Evolutionary conservation across 2,888 invertebrate genomes (phyloP), one percentile per base, ranked within the genome.

Genomic region (Drosophila birchii): DNA sequence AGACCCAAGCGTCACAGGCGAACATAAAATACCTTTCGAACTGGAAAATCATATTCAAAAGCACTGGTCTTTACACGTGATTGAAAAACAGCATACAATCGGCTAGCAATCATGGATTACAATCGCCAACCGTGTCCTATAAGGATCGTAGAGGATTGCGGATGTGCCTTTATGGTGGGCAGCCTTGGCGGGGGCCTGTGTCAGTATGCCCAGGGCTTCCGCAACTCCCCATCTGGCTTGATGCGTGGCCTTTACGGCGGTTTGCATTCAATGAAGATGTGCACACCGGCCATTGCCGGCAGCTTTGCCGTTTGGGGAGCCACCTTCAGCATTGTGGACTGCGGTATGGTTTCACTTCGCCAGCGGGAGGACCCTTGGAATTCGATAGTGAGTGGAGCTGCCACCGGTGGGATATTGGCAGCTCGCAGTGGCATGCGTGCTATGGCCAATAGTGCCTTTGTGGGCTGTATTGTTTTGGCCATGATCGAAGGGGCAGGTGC

Each of bases 121-220:
- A 81, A 75, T 54, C 86, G 86, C 32, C 86, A 88, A 49, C 86
- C 86, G 53, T 86, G 86, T 64, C 88, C 86, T 8, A 75, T 84
- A 44, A 76, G 86, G 45, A 79, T 86, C 53, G 79, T 88, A 12
- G 86, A 86, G 73, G 86, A 88, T 54, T 84, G 84, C 49, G 86
- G 86, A n/a, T 88, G 86, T 56, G 88, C 88, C 26, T 86, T 86
- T 43, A 61, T 86, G 71, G 86, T 86, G 86, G 86, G 86, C 47
- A 58, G 64, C 41, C 78, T 86, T 20, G 88, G 88, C 7, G 86
- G 86, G 7, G 78, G 79, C n/a, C 44, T 86, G 47, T 86, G 86
- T 49, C 80, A 86, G 68, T 78, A 49, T 57, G 54, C 78, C 56
- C 69, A 78, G 60, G 86, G 86, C 29, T 86, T 86, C 26, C 77